Percentiles rank a stretch among this genome's conserved stretches.
These are phyloP conservation scores for Cygnus olor DNA, from an alignment of 2,797 vertebrate genomes.

Conservation along the genomic window DNA sequence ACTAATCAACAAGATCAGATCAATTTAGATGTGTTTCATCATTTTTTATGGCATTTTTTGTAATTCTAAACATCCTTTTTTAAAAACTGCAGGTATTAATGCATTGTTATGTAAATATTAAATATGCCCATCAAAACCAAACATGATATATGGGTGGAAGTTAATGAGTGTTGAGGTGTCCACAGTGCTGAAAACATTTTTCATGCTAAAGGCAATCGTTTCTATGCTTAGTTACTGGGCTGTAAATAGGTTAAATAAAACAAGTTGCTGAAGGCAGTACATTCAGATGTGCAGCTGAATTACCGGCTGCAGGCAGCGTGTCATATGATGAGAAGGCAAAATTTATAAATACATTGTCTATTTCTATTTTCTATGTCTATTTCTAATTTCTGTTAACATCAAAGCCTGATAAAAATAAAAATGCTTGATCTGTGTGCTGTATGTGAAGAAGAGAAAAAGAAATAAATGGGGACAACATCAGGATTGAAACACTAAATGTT, in stretches of 20 bases:
- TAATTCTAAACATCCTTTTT: background rate
- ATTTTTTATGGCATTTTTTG: background rate
- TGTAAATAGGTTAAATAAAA: background rate
- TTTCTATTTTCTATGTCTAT: too few species aligned
- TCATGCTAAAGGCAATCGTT: background rate
- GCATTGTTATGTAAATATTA: background rate
- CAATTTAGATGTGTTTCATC: background rate
- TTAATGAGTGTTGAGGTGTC: background rate
- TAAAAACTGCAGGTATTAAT: background rate
- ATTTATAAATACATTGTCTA: background rate
- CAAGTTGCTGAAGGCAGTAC: background rate
- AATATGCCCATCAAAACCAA: background rate
- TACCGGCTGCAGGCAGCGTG: background rate
- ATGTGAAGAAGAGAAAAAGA: background rate
- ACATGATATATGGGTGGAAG: background rate
- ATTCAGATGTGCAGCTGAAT: background rate
- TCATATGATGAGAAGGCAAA: background rate
- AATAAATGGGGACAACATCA: background rate
- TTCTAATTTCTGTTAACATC: background rate
- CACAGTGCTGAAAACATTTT: background rate
- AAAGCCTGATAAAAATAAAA: background rate
- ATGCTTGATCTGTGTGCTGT: background rate
- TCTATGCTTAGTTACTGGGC: background rate
- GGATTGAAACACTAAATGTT: background rate
- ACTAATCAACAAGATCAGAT: background rate